phyloP scores from a whole-genome alignment of 2,888 invertebrate genomes.

The Volucella zonaria region DNA sequence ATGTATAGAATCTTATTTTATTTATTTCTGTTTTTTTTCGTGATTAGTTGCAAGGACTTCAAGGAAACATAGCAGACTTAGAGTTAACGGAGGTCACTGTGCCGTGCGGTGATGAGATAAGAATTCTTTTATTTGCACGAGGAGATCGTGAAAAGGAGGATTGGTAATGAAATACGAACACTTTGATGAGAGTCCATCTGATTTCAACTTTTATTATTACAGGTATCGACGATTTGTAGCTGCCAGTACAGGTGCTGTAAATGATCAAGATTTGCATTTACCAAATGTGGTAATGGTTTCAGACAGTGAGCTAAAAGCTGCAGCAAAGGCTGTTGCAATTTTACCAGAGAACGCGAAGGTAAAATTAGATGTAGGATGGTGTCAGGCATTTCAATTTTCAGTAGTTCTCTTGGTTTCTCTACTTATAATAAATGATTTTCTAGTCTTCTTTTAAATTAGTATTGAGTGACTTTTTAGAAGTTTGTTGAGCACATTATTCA shows the following conservation, averaged over 20 bases:
- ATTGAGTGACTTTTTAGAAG: too few species aligned
- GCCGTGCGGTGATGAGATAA: constrained; percentile 82
- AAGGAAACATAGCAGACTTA: constrained; percentile 76
- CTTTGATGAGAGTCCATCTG: not conserved
- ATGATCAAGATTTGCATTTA: constrained; percentile 80
- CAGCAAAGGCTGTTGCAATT: constrained; percentile 78
- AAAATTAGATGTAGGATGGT: not conserved
- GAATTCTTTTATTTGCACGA: constrained; percentile 80
- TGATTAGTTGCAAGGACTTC: constrained; percentile 78
- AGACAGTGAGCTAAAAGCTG: constrained; percentile 79
- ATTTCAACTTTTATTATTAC: not conserved
- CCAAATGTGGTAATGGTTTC: constrained; percentile 79
- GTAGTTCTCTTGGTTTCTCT: not conserved
- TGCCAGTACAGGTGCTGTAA: constrained; percentile 79
- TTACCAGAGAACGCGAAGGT: constrained; percentile 74
- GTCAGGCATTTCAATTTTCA: not conserved
- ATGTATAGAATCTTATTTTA: not conserved
- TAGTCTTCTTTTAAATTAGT: too few species aligned
- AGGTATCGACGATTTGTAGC: constrained; percentile 80
- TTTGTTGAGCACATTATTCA: too few species aligned
- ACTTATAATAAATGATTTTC: not conserved
- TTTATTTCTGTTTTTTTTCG: constrained; percentile 10
- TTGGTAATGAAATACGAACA: constrained; percentile 75
- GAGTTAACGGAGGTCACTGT: constrained; percentile 77
- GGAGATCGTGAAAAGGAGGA: constrained; percentile 82